phyloP scores from a whole-genome alignment of 1,140 invertebrate species.

The Hycleus cichorii region DNA sequence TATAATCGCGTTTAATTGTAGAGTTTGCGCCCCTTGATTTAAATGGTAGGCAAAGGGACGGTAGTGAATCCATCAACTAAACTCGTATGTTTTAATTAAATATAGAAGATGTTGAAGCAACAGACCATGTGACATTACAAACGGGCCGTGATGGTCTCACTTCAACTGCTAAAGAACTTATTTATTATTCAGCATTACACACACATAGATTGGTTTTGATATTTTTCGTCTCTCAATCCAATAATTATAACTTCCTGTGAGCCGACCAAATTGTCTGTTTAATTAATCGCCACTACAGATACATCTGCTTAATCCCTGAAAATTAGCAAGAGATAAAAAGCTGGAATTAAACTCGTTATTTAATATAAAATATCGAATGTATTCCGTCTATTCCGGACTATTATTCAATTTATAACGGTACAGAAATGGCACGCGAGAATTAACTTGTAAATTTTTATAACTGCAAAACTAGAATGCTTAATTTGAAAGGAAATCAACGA shows the following conservation, averaged over 20 bases:
- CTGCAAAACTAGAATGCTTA: too few relatives aligned
- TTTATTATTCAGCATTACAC: slow-evolving; percentile 26
- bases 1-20: slow-evolving; percentile 6
- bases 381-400: neutral
- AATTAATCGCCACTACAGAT: slow-evolving; percentile 4
- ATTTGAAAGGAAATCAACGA: too few relatives aligned
- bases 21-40: neutral
- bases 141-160: slow-evolving; percentile 36
- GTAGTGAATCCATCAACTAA: slow-evolving; percentile 29
- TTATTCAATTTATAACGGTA: slow-evolving; percentile 6
- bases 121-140: slow-evolving; percentile 34
- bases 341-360: too few relatives aligned
- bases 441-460: slow-evolving; percentile 8
- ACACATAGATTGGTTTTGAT: neutral
- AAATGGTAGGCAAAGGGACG: slow-evolving; percentile 1
- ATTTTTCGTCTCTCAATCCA: neutral
- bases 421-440: slow-evolving; percentile 3
- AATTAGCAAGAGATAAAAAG: slow-evolving; percentile 2
- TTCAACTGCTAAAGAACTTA: slow-evolving; percentile 36
- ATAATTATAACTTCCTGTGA: slow-evolving; percentile 25
- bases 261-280: slow-evolving; percentile 4
- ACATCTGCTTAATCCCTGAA: slow-evolving; percentile 8
- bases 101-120: slow-evolving; percentile 31
- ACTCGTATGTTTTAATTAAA: slow-evolving; percentile 35
- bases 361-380: too few relatives aligned